Conservation (phyloP, 2,888 invertebrate genomes). For the Morpho helenor region DNA sequence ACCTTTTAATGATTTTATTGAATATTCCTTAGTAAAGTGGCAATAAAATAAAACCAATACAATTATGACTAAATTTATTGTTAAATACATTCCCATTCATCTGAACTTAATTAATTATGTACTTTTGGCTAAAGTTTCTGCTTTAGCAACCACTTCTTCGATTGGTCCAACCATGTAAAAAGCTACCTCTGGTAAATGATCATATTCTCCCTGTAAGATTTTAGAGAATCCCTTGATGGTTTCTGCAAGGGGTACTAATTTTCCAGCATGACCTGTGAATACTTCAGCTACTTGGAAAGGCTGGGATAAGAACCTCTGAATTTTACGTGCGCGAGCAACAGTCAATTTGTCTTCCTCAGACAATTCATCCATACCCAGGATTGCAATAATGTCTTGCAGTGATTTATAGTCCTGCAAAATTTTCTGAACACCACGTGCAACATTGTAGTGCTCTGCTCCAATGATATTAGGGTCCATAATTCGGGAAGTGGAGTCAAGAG, state of each 20-base stretch:
- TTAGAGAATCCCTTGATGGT: constrained; percentile 94
- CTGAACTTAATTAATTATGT: constrained; percentile 29
- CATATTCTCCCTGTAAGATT: constrained; percentile 90
- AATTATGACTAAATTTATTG: constrained; percentile 22
- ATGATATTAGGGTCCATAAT: constrained; percentile 97
- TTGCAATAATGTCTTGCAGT: constrained; percentile 93
- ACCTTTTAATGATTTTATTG: neutral
- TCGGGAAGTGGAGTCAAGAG: constrained; percentile 95
- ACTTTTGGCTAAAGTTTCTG: constrained; percentile 85
- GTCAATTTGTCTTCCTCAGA: constrained; percentile 97
- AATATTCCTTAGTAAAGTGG: neutral
- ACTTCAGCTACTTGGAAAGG: constrained; percentile 97
- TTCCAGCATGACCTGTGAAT: constrained; percentile 95
- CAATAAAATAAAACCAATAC: constrained; percentile 8
- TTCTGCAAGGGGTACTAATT: constrained; percentile 92
- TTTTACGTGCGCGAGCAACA: constrained; percentile 95
- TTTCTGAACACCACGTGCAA: constrained; percentile 95
- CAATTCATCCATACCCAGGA: constrained; percentile 91
- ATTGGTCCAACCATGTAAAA: constrained; percentile 89
- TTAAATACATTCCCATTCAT: constrained; percentile 17
- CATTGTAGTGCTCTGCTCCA: constrained; percentile 92
- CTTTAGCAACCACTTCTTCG: constrained; percentile 80
- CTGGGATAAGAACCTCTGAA: constrained; percentile 96
- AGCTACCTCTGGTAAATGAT: constrained; percentile 94
- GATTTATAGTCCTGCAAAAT: constrained; percentile 91